A percentile compares a stretch with the other conserved stretches of the same genome.
These are phyloP conservation scores for Melanotaenia nigrans DNA, from an alignment of 2,797 vertebrate species.

Conservation along the genomic window DNA sequence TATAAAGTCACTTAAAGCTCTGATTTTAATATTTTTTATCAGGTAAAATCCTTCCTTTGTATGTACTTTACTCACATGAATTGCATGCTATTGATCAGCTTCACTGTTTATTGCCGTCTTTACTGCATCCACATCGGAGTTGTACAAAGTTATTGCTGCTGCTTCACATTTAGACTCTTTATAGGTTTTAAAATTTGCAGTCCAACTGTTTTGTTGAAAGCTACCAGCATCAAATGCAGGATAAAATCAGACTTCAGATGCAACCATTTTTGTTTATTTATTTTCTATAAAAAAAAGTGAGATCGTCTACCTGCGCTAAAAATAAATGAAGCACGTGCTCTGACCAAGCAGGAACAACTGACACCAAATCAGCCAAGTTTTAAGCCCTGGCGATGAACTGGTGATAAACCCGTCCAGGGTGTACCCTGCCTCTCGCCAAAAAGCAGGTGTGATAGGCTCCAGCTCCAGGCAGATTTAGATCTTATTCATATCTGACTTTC, in stretches of 20 bases:
- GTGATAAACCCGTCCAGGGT: too few relatives aligned
- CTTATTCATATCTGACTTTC: neutral
- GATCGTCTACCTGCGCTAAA: too few relatives aligned
- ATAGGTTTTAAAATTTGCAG: neutral
- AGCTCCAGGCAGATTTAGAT: neutral
- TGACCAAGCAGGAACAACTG: too few relatives aligned
- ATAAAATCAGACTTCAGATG: neutral
- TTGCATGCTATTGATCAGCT: neutral
- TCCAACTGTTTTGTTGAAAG: neutral
- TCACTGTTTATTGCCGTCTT: neutral
- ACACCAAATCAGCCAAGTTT: too few relatives aligned
- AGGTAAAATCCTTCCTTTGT: neutral
- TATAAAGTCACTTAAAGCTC: neutral
- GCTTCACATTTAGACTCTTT: conserved; percentile 2
- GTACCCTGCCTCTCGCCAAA: too few relatives aligned
- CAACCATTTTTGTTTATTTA: too few relatives aligned
- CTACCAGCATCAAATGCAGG: neutral
- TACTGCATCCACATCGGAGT: neutral
- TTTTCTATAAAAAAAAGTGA: too few relatives aligned
- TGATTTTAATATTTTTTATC: neutral
- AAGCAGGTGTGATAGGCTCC: too few relatives aligned
- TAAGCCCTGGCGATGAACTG: too few relatives aligned
- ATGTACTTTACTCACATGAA: neutral
- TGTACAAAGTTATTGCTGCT: neutral
- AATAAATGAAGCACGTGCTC: too few relatives aligned